Conservation (phyloP, 2,113 vertebrate genomes). For the Empidonax alnorum region DNA sequence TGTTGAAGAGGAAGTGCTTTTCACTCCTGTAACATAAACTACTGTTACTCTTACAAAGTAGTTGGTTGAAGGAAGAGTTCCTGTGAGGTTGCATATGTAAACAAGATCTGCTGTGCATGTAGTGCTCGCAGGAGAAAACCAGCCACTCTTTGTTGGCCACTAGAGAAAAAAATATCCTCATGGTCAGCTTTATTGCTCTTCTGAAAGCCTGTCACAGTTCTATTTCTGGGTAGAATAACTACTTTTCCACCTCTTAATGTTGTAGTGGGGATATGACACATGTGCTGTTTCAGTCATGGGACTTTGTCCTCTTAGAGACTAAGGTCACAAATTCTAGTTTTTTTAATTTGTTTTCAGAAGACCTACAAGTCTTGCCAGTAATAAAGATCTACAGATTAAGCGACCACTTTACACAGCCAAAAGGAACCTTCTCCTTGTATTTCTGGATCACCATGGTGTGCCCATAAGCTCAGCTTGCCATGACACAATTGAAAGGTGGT, state of each 20-base stretch:
- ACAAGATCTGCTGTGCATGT: conserved; percentile 11
- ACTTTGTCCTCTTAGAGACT: neutral
- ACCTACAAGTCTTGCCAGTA: neutral
- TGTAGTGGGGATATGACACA: neutral
- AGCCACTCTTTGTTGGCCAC: conserved; percentile 51
- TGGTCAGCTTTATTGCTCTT: neutral
- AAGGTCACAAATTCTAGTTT: neutral
- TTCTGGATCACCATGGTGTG: neutral
- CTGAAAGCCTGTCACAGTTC: neutral
- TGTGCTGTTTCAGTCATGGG: neutral
- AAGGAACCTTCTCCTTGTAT: conserved; percentile 6
- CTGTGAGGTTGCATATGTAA: conserved; percentile 65
- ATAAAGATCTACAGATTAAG: conserved; percentile 15
- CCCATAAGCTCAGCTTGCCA: neutral
- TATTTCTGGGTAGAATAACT: neutral
- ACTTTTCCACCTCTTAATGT: neutral
- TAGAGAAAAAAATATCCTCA: conserved; percentile 33
- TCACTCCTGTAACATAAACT: conserved; percentile 62
- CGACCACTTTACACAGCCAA: neutral
- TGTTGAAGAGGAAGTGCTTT: conserved; percentile 60
- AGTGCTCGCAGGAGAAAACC: conserved; percentile 52
- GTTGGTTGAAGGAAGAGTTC: conserved; percentile 55
- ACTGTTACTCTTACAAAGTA: conserved; percentile 66
- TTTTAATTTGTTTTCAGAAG: conserved; percentile 13
- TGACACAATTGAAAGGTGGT: neutral